Evolutionary conservation across 2,888 invertebrate species (phyloP).

Genomic region (Tholera decimalis): DNA sequence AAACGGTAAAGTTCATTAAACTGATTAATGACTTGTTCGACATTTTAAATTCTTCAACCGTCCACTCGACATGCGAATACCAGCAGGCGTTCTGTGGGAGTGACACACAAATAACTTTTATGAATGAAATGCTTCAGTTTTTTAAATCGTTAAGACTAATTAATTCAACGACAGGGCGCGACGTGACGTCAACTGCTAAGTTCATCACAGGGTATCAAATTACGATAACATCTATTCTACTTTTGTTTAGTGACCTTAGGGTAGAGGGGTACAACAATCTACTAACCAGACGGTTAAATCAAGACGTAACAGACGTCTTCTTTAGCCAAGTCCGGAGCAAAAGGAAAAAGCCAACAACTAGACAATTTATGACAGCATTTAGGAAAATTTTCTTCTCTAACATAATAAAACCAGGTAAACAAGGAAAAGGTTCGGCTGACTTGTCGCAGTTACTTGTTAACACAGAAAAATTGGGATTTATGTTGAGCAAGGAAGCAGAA

Average conservation of each 20-base stretch:
- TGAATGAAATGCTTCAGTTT: conserved; percentile 52
- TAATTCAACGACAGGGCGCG: conserved; percentile 44
- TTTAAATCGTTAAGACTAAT: conserved; percentile 46
- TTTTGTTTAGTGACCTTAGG: conserved; percentile 52
- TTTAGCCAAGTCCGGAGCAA: conserved; percentile 48
- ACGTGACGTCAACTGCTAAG: conserved; percentile 39
- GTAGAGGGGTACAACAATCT: conserved; percentile 50
- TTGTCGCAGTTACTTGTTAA: conserved; percentile 50
- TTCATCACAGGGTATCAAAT: conserved; percentile 52
- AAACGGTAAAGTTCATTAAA: conserved; percentile 54
- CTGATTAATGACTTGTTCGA: conserved; percentile 55
- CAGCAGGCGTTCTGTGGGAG: conserved; percentile 52
- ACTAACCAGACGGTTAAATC: conserved; percentile 47
- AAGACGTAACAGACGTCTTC: conserved; percentile 44
- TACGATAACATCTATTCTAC: conserved; percentile 54
- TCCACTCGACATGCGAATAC: conserved; percentile 48
- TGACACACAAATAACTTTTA: conserved; percentile 36
- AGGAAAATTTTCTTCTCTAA: conserved; percentile 50
- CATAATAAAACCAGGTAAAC: conserved; percentile 50
- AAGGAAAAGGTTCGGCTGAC: conserved; percentile 34
- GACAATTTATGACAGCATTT: conserved; percentile 50
- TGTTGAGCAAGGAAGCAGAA: conserved; percentile 38
- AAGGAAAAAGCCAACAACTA: conserved; percentile 37
- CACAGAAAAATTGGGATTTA: conserved; percentile 43
- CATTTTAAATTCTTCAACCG: conserved; percentile 50